Evolutionary conservation across 2,113 vertebrate genomes (phyloP), one percentile per base, ranked within the genome.

Genomic region (Piprites chloris): DNA sequence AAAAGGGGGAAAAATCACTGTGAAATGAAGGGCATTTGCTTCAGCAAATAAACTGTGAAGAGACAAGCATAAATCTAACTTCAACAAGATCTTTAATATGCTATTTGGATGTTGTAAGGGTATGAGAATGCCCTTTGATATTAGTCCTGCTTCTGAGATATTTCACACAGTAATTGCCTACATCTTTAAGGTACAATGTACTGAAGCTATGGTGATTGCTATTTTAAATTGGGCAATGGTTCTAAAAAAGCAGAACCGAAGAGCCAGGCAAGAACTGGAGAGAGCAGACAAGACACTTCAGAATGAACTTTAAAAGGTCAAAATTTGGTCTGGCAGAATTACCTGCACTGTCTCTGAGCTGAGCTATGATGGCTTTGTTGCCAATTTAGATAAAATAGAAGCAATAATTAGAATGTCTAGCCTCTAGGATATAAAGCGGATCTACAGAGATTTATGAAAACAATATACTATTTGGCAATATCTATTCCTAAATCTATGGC

Each of bases 371-470:
- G 79, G 93, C 79, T 96, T 95, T 92, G 93, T 95, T 97, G 93
- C 95, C 95, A 96, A 96, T 97, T 97, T 95, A 97, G 95, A 96
- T 95, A 97, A 96, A 97, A 96, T 84, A 96, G 95, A 96, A 95
- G 95, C 95, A 96, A 96, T 96, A 96, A 96, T 95, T 96, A 96
- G 95, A 96, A 95, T 96, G 96, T 96, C 95, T 91, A 90, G 93
- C 88, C 95, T 89, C 83, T 66, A 96, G 92, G 93, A 96, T 97
- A 95, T 95, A 94, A 86, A 96, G 92, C 35, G 0, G 87, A 93
- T 94, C 96, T 94, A 86, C 67, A 11, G 93, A 96, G 95, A 97
- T 96, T 96, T 97, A 97, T 96, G 96, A 96, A 96, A 95, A 96
- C 95, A 96, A 96, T 96, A 96, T 91, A 94, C 90, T 92, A 87